phyloP scores from a whole-genome alignment of 1,140 invertebrate genomes.

The Callitettix versicolor region DNA sequence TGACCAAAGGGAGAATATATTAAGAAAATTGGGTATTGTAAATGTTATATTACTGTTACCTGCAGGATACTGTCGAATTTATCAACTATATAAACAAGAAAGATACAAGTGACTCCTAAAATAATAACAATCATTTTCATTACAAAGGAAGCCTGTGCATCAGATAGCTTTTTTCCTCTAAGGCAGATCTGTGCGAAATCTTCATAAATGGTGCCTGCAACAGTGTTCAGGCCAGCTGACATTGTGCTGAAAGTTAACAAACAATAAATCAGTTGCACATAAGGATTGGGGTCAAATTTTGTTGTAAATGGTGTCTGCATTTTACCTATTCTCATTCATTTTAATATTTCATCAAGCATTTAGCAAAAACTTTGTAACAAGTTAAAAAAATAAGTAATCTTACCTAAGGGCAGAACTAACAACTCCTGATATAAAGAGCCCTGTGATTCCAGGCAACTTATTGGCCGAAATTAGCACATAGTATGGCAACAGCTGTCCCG shows the following conservation, averaged over 20 bases:
- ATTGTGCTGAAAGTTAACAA: conserved; percentile 41
- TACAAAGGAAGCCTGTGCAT: conserved; percentile 34
- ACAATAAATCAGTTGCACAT: no score
- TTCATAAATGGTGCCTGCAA: conserved; percentile 54
- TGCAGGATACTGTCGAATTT: conserved; percentile 45
- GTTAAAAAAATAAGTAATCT: no score
- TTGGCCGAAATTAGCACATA: conserved; percentile 53
- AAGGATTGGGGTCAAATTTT: no score
- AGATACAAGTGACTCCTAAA: conserved; percentile 44
- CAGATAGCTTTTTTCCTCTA: conserved; percentile 30
- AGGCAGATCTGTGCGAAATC: conserved; percentile 43
- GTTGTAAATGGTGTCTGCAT: no score
- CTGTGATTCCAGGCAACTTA: conserved; percentile 45
- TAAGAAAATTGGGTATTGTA: no score
- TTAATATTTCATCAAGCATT: no score
- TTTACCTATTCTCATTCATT: no score
- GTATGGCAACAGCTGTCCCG: conserved; percentile 45
- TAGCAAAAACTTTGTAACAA: no score
- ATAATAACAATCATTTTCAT: conserved; percentile 47
- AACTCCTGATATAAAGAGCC: conserved; percentile 54
- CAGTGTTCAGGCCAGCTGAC: conserved; percentile 50
- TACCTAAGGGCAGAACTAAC: conserved; percentile 56
- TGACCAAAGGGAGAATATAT: no score
- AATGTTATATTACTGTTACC: conserved; percentile 30
- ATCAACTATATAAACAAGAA: conserved; percentile 47